These are phyloP conservation scores for Synanthedon formicaeformis DNA, from an alignment of 2,888 invertebrate species.

Conservation along the genomic window DNA sequence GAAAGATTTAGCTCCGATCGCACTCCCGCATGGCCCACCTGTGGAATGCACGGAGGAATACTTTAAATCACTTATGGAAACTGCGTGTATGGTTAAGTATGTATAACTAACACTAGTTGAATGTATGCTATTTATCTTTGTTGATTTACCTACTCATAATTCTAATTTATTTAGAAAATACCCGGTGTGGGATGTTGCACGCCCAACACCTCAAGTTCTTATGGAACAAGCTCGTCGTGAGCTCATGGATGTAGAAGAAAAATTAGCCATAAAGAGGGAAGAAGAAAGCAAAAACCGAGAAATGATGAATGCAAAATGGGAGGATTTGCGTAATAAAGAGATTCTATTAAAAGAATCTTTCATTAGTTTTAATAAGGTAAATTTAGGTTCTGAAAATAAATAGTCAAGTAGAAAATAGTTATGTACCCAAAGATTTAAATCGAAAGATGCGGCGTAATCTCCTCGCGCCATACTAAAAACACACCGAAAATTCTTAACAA, in stretches of 20 bases:
- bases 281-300: constrained; percentile 48
- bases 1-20: constrained; percentile 61
- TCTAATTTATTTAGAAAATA: constrained; percentile 49
- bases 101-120: too few species aligned
- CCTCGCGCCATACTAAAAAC: too few species aligned
- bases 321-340: constrained; percentile 64
- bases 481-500: too few species aligned
- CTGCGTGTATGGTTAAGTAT: constrained; percentile 59
- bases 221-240: constrained; percentile 67
- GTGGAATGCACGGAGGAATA: constrained; percentile 65
- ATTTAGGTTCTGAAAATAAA: background rate
- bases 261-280: constrained; percentile 48
- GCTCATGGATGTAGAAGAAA: constrained; percentile 59
- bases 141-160: background rate
- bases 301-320: constrained; percentile 67
- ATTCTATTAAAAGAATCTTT: constrained; percentile 67
- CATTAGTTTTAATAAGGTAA: constrained; percentile 71
- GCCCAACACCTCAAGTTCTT: constrained; percentile 65
- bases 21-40: constrained; percentile 59
- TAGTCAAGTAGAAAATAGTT: background rate
- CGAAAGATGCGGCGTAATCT: too few species aligned
- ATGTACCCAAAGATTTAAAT: too few species aligned
- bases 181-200: constrained; percentile 73
- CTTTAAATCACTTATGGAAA: constrained; percentile 65
- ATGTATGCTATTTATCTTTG: too few species aligned